phyloP scores from a whole-genome alignment of 2,113 vertebrate species.

The Scalopus aquaticus region DNA sequence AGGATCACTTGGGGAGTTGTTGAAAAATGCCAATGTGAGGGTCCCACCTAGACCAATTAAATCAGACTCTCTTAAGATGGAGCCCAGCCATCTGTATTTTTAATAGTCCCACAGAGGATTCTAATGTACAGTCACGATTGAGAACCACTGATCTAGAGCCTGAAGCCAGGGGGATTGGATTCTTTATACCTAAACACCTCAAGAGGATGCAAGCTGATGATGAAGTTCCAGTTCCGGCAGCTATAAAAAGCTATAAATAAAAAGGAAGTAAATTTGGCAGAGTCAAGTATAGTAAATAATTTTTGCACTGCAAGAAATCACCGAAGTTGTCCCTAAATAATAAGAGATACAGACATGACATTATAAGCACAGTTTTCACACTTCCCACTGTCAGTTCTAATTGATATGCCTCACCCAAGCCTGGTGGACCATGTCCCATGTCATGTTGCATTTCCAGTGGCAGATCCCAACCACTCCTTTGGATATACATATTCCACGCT shows the following conservation, averaged over 20 bases:
- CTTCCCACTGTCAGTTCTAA: background rate
- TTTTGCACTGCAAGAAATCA: slow-evolving; percentile 47
- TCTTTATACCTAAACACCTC: slow-evolving; percentile 59
- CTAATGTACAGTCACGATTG: slow-evolving; percentile 57
- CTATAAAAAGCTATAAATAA: slow-evolving; percentile 58
- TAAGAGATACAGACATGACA: slow-evolving; percentile 43
- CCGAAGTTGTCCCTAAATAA: slow-evolving; percentile 40
- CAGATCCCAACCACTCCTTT: background rate
- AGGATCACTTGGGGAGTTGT: slow-evolving; percentile 66
- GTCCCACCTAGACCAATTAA: slow-evolving; percentile 73
- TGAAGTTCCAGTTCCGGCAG: slow-evolving; percentile 11
- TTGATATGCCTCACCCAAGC: background rate
- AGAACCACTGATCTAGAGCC: slow-evolving; percentile 73
- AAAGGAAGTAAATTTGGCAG: slow-evolving; percentile 62
- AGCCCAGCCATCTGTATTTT: slow-evolving; percentile 59
- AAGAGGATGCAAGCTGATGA: slow-evolving; percentile 41
- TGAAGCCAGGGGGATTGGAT: slow-evolving; percentile 60
- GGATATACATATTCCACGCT: background rate
- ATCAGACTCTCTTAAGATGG: slow-evolving; percentile 59
- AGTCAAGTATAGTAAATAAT: slow-evolving; percentile 65
- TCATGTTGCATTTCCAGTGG: background rate
- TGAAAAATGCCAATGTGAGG: slow-evolving; percentile 66
- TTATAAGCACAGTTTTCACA: background rate
- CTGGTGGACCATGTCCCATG: background rate
- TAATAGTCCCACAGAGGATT: slow-evolving; percentile 40